These are phyloP conservation scores for Okapia johnstoni DNA, from an alignment of 2,113 vertebrate species.

Conservation along the genomic window DNA sequence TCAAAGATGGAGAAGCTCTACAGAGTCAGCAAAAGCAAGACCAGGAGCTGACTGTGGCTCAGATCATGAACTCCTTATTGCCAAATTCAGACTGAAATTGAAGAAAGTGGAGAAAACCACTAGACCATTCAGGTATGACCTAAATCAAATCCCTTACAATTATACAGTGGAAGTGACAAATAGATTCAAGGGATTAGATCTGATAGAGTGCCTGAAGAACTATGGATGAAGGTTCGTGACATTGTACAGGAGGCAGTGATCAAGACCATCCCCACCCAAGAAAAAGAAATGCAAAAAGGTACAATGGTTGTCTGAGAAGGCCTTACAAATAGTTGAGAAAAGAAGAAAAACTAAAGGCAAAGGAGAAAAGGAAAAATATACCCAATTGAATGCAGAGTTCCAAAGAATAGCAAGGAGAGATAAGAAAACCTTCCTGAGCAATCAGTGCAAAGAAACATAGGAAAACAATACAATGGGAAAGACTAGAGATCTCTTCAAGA, in stretches of 20 bases:
- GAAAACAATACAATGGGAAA: neutral
- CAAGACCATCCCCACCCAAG: neutral
- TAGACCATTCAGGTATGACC: neutral
- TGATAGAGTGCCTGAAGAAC: neutral
- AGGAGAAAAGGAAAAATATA: neutral
- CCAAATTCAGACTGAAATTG: neutral
- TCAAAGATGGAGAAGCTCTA: neutral
- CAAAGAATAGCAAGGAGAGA: neutral
- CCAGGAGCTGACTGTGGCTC: neutral
- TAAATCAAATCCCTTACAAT: neutral
- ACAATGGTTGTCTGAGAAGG: neutral
- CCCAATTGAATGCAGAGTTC: neutral
- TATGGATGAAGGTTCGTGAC: accelerated
- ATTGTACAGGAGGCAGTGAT: neutral
- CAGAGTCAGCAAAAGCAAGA: neutral
- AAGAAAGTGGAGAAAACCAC: neutral
- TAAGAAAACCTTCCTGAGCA: neutral
- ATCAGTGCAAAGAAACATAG: neutral
- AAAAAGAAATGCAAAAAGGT: neutral
- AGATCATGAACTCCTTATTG: neutral
- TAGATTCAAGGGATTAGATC: neutral
- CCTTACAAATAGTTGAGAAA: neutral
- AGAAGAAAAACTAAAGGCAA: neutral
- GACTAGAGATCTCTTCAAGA: neutral
- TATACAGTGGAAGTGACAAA: neutral